Evolutionary conservation across 2,113 vertebrate genomes (phyloP).

Genomic region (Poecilia latipinna): DNA sequence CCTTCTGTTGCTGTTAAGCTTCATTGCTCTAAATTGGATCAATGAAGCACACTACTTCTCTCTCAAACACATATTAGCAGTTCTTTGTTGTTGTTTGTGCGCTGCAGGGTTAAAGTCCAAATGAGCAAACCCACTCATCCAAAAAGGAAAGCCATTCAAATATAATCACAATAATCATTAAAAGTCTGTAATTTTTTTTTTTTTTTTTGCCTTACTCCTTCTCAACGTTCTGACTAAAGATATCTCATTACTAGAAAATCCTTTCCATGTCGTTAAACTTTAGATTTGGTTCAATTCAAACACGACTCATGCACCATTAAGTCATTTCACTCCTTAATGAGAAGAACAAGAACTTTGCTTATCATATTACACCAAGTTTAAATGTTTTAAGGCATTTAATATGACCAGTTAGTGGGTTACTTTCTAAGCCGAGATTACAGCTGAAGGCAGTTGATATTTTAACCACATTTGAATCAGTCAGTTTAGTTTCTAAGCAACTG

Average conservation of each 20-base stretch:
- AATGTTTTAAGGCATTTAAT: background rate
- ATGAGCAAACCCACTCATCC: background rate
- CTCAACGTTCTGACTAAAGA: background rate
- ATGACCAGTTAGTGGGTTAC: background rate
- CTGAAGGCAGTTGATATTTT: background rate
- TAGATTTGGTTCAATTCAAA: constrained; percentile 18
- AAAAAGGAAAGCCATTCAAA: background rate
- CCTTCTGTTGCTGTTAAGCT: constrained; percentile 34
- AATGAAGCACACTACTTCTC: constrained; percentile 27
- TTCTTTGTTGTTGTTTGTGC: constrained; percentile 9
- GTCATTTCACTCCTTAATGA: constrained; percentile 35
- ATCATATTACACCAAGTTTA: background rate
- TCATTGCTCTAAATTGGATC: constrained; percentile 53
- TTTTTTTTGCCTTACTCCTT: constrained; percentile 3
- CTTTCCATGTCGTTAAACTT: constrained; percentile 19
- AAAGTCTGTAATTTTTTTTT: background rate
- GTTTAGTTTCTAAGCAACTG: background rate
- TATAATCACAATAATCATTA: constrained; percentile 3
- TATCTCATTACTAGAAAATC: constrained; percentile 30
- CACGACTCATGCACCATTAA: constrained; percentile 36
- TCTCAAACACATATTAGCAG: constrained; percentile 13
- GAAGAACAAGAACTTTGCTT: background rate
- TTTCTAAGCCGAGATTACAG: background rate
- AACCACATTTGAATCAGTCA: background rate
- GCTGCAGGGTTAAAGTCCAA: constrained; percentile 39